Evolutionary conservation across 2,888 invertebrate species (phyloP).

Genomic region (Synanthedon vespiformis): DNA sequence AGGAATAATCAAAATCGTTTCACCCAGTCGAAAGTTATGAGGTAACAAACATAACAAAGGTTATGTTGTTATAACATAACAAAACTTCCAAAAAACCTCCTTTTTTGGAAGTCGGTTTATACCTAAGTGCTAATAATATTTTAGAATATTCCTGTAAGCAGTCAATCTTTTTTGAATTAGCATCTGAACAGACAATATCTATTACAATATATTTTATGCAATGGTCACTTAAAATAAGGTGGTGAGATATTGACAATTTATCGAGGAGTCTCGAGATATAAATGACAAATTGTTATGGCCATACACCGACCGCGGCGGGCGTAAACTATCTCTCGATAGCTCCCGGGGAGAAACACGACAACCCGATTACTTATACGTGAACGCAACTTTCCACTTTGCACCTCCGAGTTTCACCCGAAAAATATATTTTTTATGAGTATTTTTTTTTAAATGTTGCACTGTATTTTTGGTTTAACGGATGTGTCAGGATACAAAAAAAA

Average conservation of each 20-base stretch:
- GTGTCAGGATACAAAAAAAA: no score
- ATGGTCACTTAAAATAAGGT: background rate
- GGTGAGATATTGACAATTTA: constrained; percentile 13
- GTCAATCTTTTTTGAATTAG: no score
- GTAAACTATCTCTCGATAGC: constrained; percentile 37
- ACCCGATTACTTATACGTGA: constrained; percentile 35
- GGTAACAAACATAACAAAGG: no score
- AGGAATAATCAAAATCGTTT: no score
- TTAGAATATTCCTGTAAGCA: no score
- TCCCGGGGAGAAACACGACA: constrained; percentile 50
- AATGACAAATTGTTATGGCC: constrained; percentile 47
- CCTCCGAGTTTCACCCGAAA: background rate
- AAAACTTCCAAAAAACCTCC: no score
- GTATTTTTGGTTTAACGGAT: no score
- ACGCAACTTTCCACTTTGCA: background rate
- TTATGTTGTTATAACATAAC: no score
- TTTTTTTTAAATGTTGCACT: no score
- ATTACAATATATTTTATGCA: background rate
- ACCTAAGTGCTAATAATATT: constrained; percentile 17
- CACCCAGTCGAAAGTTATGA: no score
- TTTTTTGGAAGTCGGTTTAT: no score
- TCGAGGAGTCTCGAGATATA: constrained; percentile 18
- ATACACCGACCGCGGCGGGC: constrained; percentile 10
- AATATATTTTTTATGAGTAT: no score
- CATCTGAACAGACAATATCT: background rate